Evolutionary conservation across 1,140 invertebrate genomes (phyloP), one percentile per base, ranked within the genome.

Genomic region (Trachymyrmex cornetzi): DNA sequence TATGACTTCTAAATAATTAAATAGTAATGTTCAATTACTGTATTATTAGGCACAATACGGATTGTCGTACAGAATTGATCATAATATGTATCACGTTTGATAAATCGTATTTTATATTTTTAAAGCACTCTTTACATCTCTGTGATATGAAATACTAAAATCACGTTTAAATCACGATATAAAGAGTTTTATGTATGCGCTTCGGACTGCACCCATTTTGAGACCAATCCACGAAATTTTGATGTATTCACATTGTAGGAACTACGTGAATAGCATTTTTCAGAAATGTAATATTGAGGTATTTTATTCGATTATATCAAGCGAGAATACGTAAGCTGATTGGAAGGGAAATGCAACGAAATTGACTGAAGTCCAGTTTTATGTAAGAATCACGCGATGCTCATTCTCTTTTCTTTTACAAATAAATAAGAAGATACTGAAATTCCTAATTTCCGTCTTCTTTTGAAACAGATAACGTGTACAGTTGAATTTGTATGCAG

Each of bases 201-300:
- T 82, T 74, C 53, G 24, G 19, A 48, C 80, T 48, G 30, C 80
- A 59, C 48, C 79, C 48, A 82, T 82, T 82, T 82, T 74, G 67
- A 82, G 80, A 82, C 53, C 77, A 81, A 81, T 84, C 55, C 69
- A 63, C 38, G 55, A 84, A 84, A 84, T 84, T 84, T 72, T 55
- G 57, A 75, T 63, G 80, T 55, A 75, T 84, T 74, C 80, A 74
- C 57, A 48, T 84, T 84, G 55, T 84, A 84, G 38, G 44, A 50
- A 7, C 11, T 61, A 84, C 80, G 69, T 75, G 80, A 84, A 30
- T 44, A 44, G 69, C 67, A 61, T 84, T 75, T 84, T 84, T 74
- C 38, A 27, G 55, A 50, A 80, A 84, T 84, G 55, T 44, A 74
- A 50, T 74, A 71, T 75, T 61, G 69, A 34, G 22, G n/a, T 48